phyloP scores from a whole-genome alignment of 2,797 vertebrate species.

The Carapus acus region DNA sequence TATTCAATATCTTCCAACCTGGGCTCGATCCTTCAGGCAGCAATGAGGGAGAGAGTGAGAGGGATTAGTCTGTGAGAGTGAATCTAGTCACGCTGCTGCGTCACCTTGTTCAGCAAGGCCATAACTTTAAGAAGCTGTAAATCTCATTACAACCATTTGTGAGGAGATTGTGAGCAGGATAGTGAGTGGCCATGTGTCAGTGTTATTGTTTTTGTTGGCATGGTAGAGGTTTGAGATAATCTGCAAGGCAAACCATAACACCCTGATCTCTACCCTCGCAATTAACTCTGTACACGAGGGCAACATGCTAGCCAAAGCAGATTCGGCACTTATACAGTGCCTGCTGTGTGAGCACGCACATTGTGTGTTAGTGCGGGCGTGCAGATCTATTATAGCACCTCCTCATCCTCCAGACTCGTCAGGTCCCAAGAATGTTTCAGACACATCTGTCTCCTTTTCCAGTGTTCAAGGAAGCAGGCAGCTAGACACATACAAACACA shows the following conservation, averaged over 20 bases:
- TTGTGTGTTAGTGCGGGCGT: neutral
- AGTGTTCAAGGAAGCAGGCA: constrained; percentile 94
- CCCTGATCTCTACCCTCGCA: constrained; percentile 4
- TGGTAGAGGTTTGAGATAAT: constrained; percentile 18
- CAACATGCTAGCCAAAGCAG: constrained; percentile 17
- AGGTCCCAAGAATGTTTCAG: constrained; percentile 93
- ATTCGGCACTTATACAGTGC: neutral
- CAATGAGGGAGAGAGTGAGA: constrained; percentile 12
- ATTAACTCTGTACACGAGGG: constrained; percentile 17
- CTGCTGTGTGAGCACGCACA: neutral
- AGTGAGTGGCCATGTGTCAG: constrained; percentile 12
- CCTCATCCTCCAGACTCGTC: constrained; percentile 90
- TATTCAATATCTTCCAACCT: no score
- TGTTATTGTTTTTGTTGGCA: constrained; percentile 19
- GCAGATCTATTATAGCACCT: constrained; percentile 67
- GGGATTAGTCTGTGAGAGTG: constrained; percentile 15
- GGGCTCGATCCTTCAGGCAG: constrained; percentile 67
- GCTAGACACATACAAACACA: constrained; percentile 67
- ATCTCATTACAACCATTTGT: constrained; percentile 47
- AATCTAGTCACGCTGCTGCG: constrained; percentile 24
- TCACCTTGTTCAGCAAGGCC: constrained; percentile 38
- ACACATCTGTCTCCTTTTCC: constrained; percentile 94
- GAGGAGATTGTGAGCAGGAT: constrained; percentile 14
- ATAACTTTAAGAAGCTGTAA: constrained; percentile 50
- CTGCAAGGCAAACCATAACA: constrained; percentile 21